Conservation (phyloP, 2,797 vertebrate species). For the Xenops minutus region DNA sequence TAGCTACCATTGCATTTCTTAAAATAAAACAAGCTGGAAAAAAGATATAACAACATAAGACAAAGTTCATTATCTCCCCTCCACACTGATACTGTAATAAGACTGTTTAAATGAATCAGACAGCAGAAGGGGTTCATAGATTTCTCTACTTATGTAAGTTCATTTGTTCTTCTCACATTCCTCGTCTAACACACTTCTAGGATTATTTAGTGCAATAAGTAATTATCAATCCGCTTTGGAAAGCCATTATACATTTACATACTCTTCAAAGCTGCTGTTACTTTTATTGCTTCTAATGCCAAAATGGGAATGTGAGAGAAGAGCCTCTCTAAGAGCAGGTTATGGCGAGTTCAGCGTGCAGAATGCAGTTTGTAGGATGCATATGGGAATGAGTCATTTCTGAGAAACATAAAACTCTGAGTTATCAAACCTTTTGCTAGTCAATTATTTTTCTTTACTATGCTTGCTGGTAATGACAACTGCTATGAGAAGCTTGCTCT, state of each 20-base stretch:
- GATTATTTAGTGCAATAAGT: slow-evolving; percentile 69
- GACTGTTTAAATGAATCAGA: slow-evolving; percentile 56
- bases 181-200: slow-evolving; percentile 20
- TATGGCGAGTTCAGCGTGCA: slow-evolving; percentile 54
- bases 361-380: neutral
- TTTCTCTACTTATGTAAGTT: slow-evolving; percentile 37
- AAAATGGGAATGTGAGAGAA: slow-evolving; percentile 46
- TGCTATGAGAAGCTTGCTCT: neutral
- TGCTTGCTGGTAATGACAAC: neutral
- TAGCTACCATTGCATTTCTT: neutral
- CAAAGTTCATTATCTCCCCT: slow-evolving; percentile 49
- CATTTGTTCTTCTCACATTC: slow-evolving; percentile 44
- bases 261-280: slow-evolving; percentile 34
- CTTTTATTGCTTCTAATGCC: slow-evolving; percentile 56
- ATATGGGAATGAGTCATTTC: slow-evolving; percentile 55
- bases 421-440: slow-evolving; percentile 31
- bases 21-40: slow-evolving; percentile 45
- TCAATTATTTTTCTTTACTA: slow-evolving; percentile 1
- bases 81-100: slow-evolving; percentile 50
- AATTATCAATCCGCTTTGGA: slow-evolving; percentile 62
- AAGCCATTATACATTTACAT: slow-evolving; percentile 30
- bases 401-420: neutral
- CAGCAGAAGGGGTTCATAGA: slow-evolving; percentile 54
- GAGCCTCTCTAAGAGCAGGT: slow-evolving; percentile 52
- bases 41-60: slow-evolving; percentile 37